These are phyloP conservation scores for Cantharis nigra DNA, from an alignment of 2,888 invertebrate species.

Conservation along the genomic window DNA sequence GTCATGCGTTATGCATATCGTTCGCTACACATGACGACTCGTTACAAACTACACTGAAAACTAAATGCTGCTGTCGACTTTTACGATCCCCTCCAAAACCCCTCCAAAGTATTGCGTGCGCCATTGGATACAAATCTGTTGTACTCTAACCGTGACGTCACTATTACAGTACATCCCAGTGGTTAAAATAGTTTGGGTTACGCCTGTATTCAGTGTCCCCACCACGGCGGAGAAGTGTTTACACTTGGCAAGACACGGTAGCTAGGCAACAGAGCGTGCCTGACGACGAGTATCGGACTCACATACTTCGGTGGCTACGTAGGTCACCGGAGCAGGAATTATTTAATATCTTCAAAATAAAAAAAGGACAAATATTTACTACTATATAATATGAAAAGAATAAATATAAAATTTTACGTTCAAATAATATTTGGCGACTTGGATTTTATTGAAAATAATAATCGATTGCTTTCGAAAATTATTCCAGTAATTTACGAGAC, in stretches of 20 bases:
- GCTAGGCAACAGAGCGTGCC: constrained; percentile 57
- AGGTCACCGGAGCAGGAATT: constrained; percentile 28
- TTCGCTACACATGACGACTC: constrained; percentile 57
- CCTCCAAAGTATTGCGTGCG: constrained; percentile 52
- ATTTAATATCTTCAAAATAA: constrained; percentile 4
- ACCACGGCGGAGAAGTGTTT: constrained; percentile 56
- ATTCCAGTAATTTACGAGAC: not conserved
- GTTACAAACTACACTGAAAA: constrained; percentile 65
- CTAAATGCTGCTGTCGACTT: constrained; percentile 48
- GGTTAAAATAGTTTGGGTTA: constrained; percentile 42
- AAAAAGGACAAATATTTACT: not conserved
- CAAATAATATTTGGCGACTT: not conserved
- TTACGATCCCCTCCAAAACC: constrained; percentile 49
- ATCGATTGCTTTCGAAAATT: not conserved
- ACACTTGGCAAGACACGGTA: constrained; percentile 56
- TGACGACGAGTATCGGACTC: constrained; percentile 29
- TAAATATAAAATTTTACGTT: not conserved
- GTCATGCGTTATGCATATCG: constrained; percentile 66
- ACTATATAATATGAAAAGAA: too few relatives aligned
- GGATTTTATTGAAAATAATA: not conserved
- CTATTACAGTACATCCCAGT: constrained; percentile 40
- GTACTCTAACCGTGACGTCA: constrained; percentile 50
- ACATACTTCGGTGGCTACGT: constrained; percentile 35
- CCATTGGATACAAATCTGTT: constrained; percentile 53
- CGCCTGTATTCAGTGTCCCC: constrained; percentile 45